Evolutionary conservation across 2,113 vertebrate genomes (phyloP), one percentile per base, ranked within the genome.

Genomic region (Calidris pugnax): DNA sequence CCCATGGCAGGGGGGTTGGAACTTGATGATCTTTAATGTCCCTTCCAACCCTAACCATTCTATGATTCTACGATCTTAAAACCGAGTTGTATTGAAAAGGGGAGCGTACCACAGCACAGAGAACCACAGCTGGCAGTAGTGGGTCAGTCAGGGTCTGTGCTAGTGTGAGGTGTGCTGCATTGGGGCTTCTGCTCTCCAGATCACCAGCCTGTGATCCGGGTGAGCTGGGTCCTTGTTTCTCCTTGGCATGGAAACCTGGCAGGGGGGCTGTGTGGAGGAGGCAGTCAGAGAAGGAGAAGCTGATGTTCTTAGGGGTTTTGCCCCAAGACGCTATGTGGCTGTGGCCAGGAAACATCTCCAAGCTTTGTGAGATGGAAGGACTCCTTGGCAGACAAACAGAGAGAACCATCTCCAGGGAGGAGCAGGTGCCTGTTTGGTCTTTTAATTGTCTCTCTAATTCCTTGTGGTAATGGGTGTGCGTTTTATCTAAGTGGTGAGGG

Each of bases 191-290:
- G 10, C 62, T 87, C 39, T 56, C 21, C 45, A 27, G 20, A 23
- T 37, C 27, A 50, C 27, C 39, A 69, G 14, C 43, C 39, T 85
- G n/a, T n/a, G n/a, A n/a, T 22, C 43, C 0, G 0, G 8, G 4
- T 32, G 55, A 74, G 12, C 15, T 80, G 62, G 8, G 32, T 83
- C 57, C 67, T n/a, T 85, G 27, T 32, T 75, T 59, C n/a, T 67
- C 24, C 39, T 79, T 2, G 0, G 8, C 20, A 33, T 9, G 75
- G 66, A 85, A 71, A n/a, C 23, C 10, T 66, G 27, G 33, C 33
- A 72, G 53, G n/a, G 59, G 14, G 4, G 4, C 20, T 73, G 6
- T 51, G 10, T 32, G 63, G 14, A 86, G 32, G 14, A 63, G 32
- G 19, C 45, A 17, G 16, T 68, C 37, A 50, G 48, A 50, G 53